Conservation (phyloP, 2,888 invertebrate genomes). For the Napeogenes inachia region DNA sequence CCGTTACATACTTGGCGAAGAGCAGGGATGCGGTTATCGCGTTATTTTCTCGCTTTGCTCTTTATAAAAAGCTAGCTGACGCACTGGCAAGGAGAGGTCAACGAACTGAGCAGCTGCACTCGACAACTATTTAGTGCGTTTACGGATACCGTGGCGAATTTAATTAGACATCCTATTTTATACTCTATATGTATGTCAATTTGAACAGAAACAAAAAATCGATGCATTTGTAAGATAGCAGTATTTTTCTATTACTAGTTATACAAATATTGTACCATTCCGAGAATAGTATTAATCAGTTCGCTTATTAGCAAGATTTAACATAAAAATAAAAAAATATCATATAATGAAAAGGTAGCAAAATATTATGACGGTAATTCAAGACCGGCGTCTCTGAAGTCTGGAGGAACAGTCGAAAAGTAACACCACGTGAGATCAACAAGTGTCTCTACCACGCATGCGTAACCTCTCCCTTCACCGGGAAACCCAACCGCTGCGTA, state of each 20-base stretch:
- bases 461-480: slow-evolving; percentile 39
- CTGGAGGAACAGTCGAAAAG: not conserved
- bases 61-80: slow-evolving; percentile 71
- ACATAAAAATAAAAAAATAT: too few relatives aligned
- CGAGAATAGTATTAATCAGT: too few relatives aligned
- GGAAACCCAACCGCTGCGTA: slow-evolving; percentile 47
- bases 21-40: slow-evolving; percentile 67
- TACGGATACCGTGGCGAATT: slow-evolving; percentile 20
- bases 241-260: too few relatives aligned
- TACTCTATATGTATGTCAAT: too few relatives aligned
- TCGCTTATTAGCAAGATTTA: too few relatives aligned
- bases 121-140: slow-evolving; percentile 45
- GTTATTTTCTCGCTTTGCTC: slow-evolving; percentile 72
- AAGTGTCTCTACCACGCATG: slow-evolving; percentile 61
- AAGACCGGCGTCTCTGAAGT: not conserved
- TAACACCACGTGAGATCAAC: slow-evolving; percentile 64
- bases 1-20: slow-evolving; percentile 50
- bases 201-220: too few relatives aligned
- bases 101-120: slow-evolving; percentile 57
- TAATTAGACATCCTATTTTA: not conserved
- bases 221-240: too few relatives aligned
- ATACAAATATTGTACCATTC: too few relatives aligned
- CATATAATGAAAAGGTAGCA: not conserved
- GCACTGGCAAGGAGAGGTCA: slow-evolving; percentile 60
- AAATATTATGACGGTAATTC: not conserved